Conservation (phyloP, 2,888 invertebrate genomes). For the Lepetodrilus schrolli region DNA sequence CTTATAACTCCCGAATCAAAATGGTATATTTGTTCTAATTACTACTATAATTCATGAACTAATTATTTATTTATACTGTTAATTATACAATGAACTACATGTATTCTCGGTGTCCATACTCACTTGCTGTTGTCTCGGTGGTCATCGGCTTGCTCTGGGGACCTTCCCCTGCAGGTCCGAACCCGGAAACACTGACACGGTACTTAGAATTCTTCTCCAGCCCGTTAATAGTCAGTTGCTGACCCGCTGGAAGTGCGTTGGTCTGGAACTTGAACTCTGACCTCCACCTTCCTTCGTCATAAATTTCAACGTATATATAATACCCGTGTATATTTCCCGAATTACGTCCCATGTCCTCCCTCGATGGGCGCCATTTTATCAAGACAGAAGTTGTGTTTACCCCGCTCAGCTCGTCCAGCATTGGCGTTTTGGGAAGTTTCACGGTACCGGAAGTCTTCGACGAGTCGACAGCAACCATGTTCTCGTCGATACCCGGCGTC, state of each 20-base stretch:
- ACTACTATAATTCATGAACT: no score
- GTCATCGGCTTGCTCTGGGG: not conserved
- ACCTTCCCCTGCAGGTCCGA: slow-evolving; percentile 20
- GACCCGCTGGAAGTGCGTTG: not conserved
- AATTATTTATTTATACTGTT: not conserved
- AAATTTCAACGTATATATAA: slow-evolving; percentile 7
- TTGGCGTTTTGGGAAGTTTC: not conserved
- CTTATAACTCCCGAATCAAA: no score
- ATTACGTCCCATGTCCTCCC: not conserved
- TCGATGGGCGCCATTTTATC: slow-evolving; percentile 13
- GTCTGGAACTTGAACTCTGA: slow-evolving; percentile 25
- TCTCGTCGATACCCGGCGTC: not conserved
- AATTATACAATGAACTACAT: not conserved
- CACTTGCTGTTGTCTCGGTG: slow-evolving; percentile 11
- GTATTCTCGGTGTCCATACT: no score
- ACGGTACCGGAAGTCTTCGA: not conserved
- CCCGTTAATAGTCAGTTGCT: slow-evolving; percentile 22
- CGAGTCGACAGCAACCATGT: not conserved
- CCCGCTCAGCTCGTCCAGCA: not conserved
- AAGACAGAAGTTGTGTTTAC: slow-evolving; percentile 8
- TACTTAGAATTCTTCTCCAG: slow-evolving; percentile 5
- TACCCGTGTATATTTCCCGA: not conserved
- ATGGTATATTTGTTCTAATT: no score
- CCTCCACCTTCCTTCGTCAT: slow-evolving; percentile 7
- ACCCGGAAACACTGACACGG: not conserved